These are phyloP conservation scores for Homarus gammarus DNA, from an alignment of 2,888 invertebrate species.

Conservation along the genomic window DNA sequence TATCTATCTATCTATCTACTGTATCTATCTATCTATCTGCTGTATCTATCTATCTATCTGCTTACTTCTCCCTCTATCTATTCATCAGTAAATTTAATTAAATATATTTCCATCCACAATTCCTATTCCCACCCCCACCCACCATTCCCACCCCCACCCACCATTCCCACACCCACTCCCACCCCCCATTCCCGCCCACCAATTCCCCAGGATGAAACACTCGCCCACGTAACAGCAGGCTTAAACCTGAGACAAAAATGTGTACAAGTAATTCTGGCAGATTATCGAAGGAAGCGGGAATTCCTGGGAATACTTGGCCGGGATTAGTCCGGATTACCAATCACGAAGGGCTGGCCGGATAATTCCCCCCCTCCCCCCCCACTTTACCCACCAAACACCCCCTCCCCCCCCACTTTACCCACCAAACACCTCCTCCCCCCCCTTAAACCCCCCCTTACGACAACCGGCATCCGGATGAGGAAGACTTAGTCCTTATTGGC, in stretches of 20 bases:
- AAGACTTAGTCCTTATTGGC: too few relatives aligned
- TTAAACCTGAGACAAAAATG: neutral
- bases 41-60: neutral
- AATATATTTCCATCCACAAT: neutral
- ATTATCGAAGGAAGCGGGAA: conserved; percentile 21
- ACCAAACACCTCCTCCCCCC: neutral
- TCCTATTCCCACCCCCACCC: neutral
- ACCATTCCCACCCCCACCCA: too few relatives aligned
- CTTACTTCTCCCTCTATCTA: too few relatives aligned
- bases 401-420: neutral
- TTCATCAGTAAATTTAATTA: too few relatives aligned
- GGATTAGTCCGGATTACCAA: conserved; percentile 44
- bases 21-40: neutral
- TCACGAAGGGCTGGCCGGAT: conserved; percentile 18
- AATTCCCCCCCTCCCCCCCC: neutral
- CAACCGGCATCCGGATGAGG: neutral
- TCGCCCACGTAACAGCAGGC: neutral
- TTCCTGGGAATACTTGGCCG: conserved; percentile 37
- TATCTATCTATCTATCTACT: neutral
- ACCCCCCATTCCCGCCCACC: neutral
- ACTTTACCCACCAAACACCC: neutral
- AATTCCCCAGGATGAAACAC: neutral
- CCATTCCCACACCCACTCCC: neutral
- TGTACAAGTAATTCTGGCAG: conserved; percentile 18
- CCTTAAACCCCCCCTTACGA: neutral